Conservation (phyloP, 2,113 vertebrate species). For the Emydura subglobosa region DNA sequence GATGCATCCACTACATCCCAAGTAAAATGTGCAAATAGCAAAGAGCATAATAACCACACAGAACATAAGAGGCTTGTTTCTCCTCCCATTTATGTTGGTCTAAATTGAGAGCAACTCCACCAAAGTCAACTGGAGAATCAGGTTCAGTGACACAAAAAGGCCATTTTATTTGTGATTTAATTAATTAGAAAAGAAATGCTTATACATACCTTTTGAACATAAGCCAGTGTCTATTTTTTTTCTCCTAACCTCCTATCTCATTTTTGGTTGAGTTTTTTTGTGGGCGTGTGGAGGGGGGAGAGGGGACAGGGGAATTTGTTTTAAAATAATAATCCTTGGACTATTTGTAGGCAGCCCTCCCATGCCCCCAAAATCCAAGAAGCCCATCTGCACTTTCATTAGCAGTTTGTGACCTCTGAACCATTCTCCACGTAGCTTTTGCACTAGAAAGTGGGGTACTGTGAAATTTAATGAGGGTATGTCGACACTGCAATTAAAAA, state of each 20-base stretch:
- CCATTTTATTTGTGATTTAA: neutral
- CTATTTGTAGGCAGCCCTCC: neutral
- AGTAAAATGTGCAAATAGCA: neutral
- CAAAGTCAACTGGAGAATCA: neutral
- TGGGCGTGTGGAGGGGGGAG: too few species aligned
- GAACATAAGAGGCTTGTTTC: neutral
- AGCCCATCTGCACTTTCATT: neutral
- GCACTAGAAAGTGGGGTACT: neutral
- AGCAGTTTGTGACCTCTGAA: neutral
- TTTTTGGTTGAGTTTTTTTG: neutral
- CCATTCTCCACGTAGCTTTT: fast-evolving
- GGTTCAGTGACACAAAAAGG: neutral
- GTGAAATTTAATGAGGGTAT: neutral
- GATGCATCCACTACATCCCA: neutral
- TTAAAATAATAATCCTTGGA: neutral
- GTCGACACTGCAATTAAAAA: too few species aligned
- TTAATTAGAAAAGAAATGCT: neutral
- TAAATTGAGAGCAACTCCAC: neutral
- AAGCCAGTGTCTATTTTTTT: neutral
- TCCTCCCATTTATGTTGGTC: neutral
- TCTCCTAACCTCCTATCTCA: neutral
- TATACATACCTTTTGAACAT: neutral
- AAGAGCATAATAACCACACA: neutral
- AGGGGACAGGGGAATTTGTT: neutral
- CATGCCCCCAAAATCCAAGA: neutral